Percentiles rank a stretch among this genome's conserved stretches.
phyloP scores from a whole-genome alignment of 53 echinoderm and acorn worm genomes.

The Actinopyga echinites region DNA sequence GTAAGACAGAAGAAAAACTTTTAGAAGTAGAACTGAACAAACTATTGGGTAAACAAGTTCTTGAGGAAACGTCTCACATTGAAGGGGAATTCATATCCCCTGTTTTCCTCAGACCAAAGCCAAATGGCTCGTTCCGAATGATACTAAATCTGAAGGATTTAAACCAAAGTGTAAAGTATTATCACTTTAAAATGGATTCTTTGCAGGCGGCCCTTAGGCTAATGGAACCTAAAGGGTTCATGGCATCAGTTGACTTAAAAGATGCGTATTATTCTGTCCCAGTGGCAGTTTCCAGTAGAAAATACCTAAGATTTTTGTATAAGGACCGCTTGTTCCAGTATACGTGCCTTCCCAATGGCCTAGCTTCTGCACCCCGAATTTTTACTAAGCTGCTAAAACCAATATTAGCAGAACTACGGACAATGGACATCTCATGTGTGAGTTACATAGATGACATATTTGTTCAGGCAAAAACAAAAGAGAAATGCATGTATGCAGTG shows the following conservation, averaged over 20 bases:
- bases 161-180: constrained; percentile 21
- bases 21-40: constrained; percentile 3
- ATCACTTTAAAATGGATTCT: constrained; percentile 37
- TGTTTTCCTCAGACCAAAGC: constrained; percentile 5
- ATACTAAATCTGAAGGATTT: constrained; percentile 29
- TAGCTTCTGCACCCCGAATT: constrained; percentile 10
- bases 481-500: constrained; percentile 15
- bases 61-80: neutral
- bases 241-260: constrained; percentile 20
- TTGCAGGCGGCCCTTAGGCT: constrained; percentile 1
- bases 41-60: neutral
- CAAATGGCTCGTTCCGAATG: constrained; percentile 21
- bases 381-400: too few relatives aligned
- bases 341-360: constrained; percentile 4
- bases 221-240: neutral
- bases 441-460: constrained; percentile 26
- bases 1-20: neutral
- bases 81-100: neutral
- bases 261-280: constrained; percentile 34
- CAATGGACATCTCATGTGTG: neutral
- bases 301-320: constrained; percentile 31
- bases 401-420: neutral
- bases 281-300: neutral
- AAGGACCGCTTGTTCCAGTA: constrained; percentile 33
- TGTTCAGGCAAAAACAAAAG: constrained; percentile 11